These are phyloP conservation scores for Drosophila algonquin DNA, from an alignment of 2,888 invertebrate species.

Conservation along the genomic window DNA sequence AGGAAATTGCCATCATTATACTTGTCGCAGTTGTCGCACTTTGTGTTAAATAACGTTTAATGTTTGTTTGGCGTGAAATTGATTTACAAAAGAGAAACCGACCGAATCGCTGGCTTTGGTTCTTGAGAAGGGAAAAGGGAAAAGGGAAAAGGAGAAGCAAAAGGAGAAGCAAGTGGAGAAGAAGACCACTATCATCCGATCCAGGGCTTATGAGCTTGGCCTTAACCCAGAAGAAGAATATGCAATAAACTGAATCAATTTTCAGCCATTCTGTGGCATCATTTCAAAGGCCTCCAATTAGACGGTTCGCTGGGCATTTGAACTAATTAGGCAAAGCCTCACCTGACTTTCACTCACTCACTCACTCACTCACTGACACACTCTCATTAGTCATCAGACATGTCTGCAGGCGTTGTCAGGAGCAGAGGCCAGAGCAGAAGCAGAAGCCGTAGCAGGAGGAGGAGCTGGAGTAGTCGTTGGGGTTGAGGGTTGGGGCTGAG, in stretches of 20 bases:
- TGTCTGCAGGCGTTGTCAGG: slow-evolving; percentile 58
- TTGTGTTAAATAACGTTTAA: slow-evolving; percentile 76
- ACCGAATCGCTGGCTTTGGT: slow-evolving; percentile 16
- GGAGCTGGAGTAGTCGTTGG: background rate
- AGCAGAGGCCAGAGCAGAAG: slow-evolving; percentile 30
- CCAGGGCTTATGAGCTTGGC: slow-evolving; percentile 3
- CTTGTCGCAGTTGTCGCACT: slow-evolving; percentile 66
- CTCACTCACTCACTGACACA: slow-evolving; percentile 42
- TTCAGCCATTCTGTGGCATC: slow-evolving; percentile 11
- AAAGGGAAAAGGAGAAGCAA: background rate
- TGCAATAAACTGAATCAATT: slow-evolving; percentile 28
- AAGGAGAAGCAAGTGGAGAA: too few relatives aligned
- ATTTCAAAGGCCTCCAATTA: slow-evolving; percentile 57
- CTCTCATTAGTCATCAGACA: slow-evolving; percentile 47
- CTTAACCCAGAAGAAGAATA: background rate
- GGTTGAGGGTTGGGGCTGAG: background rate
- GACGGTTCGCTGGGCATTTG: slow-evolving; percentile 42
- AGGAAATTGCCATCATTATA: slow-evolving; percentile 82
- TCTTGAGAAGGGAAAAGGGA: background rate
- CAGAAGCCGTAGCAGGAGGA: slow-evolving; percentile 18
- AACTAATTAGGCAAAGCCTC: slow-evolving; percentile 69
- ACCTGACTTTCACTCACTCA: slow-evolving; percentile 62
- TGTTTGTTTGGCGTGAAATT: slow-evolving; percentile 75
- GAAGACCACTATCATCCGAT: background rate
- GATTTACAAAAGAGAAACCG: slow-evolving; percentile 57